Conservation (phyloP, 1,140 invertebrate species). For the Pseudomyrmex pallidus region DNA sequence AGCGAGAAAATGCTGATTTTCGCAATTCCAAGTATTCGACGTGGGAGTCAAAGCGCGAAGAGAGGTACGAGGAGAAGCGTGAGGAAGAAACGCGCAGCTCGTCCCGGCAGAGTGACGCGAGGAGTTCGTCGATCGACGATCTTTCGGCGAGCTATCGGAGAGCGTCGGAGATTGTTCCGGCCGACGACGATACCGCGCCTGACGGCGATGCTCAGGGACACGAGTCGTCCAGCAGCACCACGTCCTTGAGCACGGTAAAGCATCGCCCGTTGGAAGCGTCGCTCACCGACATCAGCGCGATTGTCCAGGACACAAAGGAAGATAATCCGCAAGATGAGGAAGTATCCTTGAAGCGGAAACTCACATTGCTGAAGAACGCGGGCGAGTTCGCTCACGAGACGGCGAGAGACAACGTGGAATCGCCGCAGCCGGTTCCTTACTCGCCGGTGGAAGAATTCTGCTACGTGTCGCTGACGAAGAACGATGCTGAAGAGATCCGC, state of each 20-base stretch:
- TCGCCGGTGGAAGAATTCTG: constrained; percentile 76
- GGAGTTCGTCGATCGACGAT: constrained; percentile 9
- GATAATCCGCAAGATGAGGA: constrained; percentile 21
- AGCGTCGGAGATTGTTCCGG: neutral
- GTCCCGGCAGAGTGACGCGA: constrained; percentile 1
- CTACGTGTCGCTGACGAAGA: constrained; percentile 59
- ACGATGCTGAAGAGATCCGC: constrained; percentile 5
- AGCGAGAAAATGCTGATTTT: neutral
- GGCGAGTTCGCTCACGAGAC: constrained; percentile 1
- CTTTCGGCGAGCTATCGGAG: neutral
- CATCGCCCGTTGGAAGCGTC: constrained; percentile 82
- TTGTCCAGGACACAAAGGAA: constrained; percentile 72
- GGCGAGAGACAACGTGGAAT: constrained; percentile 47
- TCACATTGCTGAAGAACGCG: constrained; percentile 60
- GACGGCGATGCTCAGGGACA: constrained; percentile 70
- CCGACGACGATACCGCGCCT: neutral
- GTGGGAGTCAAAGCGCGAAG: constrained; percentile 44
- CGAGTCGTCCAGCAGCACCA: constrained; percentile 84
- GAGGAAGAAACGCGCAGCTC: constrained; percentile 55
- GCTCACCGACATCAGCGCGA: constrained; percentile 78
- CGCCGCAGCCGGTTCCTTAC: constrained; percentile 68
- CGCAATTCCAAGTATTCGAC: constrained; percentile 25
- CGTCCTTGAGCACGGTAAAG: constrained; percentile 86
- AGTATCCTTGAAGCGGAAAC: constrained; percentile 69
- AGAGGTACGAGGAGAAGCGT: constrained; percentile 58